phyloP scores from a whole-genome alignment of 1,140 invertebrate species.

The Drosophila malerkotliana region DNA sequence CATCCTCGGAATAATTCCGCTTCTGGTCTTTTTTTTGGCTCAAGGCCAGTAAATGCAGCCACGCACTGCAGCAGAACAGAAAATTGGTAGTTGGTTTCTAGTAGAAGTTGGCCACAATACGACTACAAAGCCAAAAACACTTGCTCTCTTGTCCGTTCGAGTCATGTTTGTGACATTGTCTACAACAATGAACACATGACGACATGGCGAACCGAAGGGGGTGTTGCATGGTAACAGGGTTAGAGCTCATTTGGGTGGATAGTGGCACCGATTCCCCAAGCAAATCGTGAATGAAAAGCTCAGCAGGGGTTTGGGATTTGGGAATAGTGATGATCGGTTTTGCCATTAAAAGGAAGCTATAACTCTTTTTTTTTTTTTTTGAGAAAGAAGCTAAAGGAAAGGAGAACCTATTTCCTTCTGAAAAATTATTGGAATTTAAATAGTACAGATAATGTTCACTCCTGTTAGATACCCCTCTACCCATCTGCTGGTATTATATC shows the following conservation, averaged over 20 bases:
- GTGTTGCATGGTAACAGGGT: background rate
- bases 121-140: conserved; percentile 53
- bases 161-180: conserved; percentile 53
- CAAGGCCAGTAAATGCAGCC: conserved; percentile 58
- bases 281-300: conserved; percentile 28
- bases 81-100: background rate
- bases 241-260: background rate
- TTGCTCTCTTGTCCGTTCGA: conserved; percentile 35
- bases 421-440: no score
- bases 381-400: no score
- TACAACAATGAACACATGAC: conserved; percentile 35
- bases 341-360: no score
- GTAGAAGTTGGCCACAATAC: conserved; percentile 40
- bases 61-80: conserved; percentile 52
- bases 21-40: conserved; percentile 48
- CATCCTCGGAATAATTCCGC: conserved; percentile 3
- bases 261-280: conserved; percentile 39
- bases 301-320: conserved; percentile 35
- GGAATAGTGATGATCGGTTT: background rate
- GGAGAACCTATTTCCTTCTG: no score
- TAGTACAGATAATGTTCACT: no score
- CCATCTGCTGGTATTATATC: conserved; percentile 9
- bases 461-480: background rate
- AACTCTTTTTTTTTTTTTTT: no score
- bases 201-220: background rate